phyloP scores from a whole-genome alignment of 2,888 invertebrate species.

The Epinotia ramella region DNA sequence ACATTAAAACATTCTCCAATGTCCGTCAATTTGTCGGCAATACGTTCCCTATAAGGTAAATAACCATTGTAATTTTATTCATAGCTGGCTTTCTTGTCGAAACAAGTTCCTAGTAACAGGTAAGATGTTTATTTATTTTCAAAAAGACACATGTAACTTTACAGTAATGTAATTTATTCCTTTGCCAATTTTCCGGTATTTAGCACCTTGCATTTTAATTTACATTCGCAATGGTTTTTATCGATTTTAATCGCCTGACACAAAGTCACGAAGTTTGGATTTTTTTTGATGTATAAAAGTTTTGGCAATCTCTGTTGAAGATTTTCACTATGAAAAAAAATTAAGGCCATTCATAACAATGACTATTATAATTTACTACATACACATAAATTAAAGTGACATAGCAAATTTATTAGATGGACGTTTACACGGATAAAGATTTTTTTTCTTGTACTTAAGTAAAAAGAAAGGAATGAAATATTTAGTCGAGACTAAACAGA shows the following conservation, averaged over 20 bases:
- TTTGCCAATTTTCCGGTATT: slow-evolving; percentile 22
- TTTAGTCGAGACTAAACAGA: too few relatives aligned
- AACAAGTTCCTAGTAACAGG: slow-evolving; percentile 23
- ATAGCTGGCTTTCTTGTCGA: slow-evolving; percentile 34
- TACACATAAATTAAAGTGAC: too few relatives aligned
- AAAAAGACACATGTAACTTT: slow-evolving; percentile 7
- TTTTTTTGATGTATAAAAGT: background rate
- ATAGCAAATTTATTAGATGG: too few relatives aligned
- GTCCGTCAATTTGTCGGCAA: slow-evolving; percentile 21
- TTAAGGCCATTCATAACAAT: too few relatives aligned
- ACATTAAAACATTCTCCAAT: slow-evolving; percentile 10
- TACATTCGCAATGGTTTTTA: slow-evolving; percentile 36
- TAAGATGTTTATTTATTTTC: slow-evolving; percentile 1
- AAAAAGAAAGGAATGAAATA: too few relatives aligned
- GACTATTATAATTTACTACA: too few relatives aligned
- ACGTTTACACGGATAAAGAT: too few relatives aligned
- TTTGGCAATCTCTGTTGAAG: background rate
- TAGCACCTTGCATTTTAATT: slow-evolving; percentile 41
- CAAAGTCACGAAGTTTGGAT: background rate
- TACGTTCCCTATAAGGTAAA: slow-evolving; percentile 13
- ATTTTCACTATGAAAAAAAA: background rate
- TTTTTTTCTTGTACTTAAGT: too few relatives aligned
- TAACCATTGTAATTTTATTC: slow-evolving; percentile 23
- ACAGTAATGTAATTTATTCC: background rate
- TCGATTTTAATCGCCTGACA: slow-evolving; percentile 22